A percentile compares a stretch with the other conserved stretches of the same genome.
phyloP scores from a whole-genome alignment of 2,888 invertebrate genomes.

The Bruchidius siliquastri region DNA sequence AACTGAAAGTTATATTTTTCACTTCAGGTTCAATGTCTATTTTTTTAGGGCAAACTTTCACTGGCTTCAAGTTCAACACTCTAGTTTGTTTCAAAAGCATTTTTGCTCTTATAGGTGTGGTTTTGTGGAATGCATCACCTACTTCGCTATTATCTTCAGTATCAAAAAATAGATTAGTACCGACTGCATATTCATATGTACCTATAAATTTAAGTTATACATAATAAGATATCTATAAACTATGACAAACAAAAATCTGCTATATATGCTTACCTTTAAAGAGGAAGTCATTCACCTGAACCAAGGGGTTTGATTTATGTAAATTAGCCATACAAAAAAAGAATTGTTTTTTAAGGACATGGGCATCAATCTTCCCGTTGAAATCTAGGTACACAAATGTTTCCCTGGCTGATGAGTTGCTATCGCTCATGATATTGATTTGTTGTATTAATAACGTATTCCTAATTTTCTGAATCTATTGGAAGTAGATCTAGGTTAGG shows the following conservation, averaged over 20 bases:
- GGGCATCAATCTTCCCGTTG: conserved; percentile 34
- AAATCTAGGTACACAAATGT: conserved; percentile 35
- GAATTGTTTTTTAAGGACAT: conserved; percentile 34
- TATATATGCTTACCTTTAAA: conserved; percentile 43
- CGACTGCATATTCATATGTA: conserved; percentile 62
- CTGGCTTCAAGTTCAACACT: conserved; percentile 61
- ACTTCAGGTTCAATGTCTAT: conserved; percentile 21
- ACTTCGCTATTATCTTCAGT: conserved; percentile 49
- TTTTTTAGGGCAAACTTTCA: conserved; percentile 52
- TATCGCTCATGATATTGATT: background rate
- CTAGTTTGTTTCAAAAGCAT: conserved; percentile 49
- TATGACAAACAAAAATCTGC: too few relatives aligned
- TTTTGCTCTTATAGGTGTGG: conserved; percentile 25
- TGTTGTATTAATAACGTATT: too few relatives aligned
- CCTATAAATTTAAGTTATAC: conserved; percentile 49
- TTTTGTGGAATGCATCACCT: conserved; percentile 35
- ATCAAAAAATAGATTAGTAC: conserved; percentile 71
- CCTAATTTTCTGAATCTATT: too few relatives aligned
- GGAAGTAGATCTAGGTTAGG: too few relatives aligned
- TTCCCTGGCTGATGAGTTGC: background rate
- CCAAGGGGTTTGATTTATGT: conserved; percentile 34
- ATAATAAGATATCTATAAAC: background rate
- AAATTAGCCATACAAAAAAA: conserved; percentile 40
- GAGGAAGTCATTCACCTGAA: conserved; percentile 41
- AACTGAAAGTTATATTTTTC: conserved; percentile 32